These are phyloP conservation scores for Drosophila obscura DNA, from an alignment of 1,140 invertebrate species.

Conservation along the genomic window DNA sequence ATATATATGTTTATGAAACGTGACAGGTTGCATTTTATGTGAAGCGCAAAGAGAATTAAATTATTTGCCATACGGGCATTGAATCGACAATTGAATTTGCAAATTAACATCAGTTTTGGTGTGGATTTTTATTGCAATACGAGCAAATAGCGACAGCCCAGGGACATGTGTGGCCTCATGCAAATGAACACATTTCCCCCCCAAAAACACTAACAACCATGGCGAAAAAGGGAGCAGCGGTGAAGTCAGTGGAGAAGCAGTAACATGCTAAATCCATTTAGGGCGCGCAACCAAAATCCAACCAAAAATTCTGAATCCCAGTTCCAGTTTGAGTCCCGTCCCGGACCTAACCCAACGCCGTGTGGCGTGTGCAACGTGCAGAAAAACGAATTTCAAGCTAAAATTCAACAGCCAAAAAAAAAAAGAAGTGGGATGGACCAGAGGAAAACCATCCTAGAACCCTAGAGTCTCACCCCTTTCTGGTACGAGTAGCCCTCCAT, in stretches of 20 bases:
- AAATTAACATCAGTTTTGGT: slow-evolving; percentile 49
- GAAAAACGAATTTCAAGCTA: slow-evolving; percentile 72
- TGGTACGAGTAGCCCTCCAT: slow-evolving; percentile 12
- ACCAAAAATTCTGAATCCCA: slow-evolving; percentile 22
- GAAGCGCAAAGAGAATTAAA: slow-evolving; percentile 40
- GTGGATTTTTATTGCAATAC: slow-evolving; percentile 36
- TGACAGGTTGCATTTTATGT: slow-evolving; percentile 42
- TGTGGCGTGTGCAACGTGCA: slow-evolving; percentile 57
- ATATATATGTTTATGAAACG: slow-evolving; percentile 56
- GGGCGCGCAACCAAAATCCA: slow-evolving; percentile 27
- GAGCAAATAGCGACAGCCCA: slow-evolving; percentile 11
- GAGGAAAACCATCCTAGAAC: too few relatives aligned
- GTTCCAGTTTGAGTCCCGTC: not conserved
- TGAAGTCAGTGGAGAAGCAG: not conserved
- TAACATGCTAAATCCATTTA: slow-evolving; percentile 60
- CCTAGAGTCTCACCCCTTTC: slow-evolving; percentile 9
- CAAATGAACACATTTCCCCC: slow-evolving; percentile 48
- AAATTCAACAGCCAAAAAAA: slow-evolving; percentile 31
- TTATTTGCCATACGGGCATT: slow-evolving; percentile 52
- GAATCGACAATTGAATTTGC: slow-evolving; percentile 77
- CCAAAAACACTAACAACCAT: slow-evolving; percentile 41
- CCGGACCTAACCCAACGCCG: slow-evolving; percentile 47
- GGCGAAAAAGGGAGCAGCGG: not conserved
- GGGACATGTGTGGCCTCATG: slow-evolving; percentile 33
- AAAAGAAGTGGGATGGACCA: slow-evolving; percentile 1